phyloP scores from a whole-genome alignment of 2,797 vertebrate species.

The Tamandua tetradactyla region DNA sequence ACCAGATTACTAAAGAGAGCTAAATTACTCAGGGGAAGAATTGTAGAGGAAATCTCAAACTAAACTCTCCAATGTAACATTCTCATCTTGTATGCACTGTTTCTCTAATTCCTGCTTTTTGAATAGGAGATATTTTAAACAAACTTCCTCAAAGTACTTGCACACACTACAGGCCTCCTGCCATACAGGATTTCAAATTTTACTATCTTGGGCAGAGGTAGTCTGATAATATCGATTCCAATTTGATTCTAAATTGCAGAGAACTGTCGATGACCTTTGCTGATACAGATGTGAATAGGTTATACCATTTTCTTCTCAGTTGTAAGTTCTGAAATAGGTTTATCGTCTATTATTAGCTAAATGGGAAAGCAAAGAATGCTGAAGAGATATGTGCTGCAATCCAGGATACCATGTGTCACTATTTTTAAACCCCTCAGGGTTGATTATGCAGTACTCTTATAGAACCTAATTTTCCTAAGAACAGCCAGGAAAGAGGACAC shows the following conservation, averaged over 20 bases:
- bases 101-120: slow-evolving; percentile 12
- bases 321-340: slow-evolving; percentile 44
- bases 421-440: background rate
- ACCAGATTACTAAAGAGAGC: background rate
- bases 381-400: background rate
- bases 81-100: background rate
- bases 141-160: slow-evolving; percentile 42
- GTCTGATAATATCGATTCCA: slow-evolving; percentile 47
- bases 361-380: background rate
- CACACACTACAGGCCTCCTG: slow-evolving; percentile 52
- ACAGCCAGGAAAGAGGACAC: background rate
- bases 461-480: slow-evolving; percentile 24
- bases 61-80: background rate
- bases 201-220: slow-evolving; percentile 64
- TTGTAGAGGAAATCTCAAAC: background rate
- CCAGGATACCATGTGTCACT: background rate
- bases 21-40: background rate
- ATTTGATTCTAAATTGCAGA: slow-evolving; percentile 37
- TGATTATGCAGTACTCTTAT: background rate
- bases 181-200: slow-evolving; percentile 61
- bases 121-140: slow-evolving; percentile 63
- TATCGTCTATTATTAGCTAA: background rate
- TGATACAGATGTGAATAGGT: slow-evolving; percentile 61
- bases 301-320: slow-evolving; percentile 18
- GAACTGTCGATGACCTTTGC: slow-evolving; percentile 36